Evolutionary conservation across 2,888 invertebrate genomes (phyloP), one percentile per base, ranked within the genome.

Genomic region (Xylocampa areola): DNA sequence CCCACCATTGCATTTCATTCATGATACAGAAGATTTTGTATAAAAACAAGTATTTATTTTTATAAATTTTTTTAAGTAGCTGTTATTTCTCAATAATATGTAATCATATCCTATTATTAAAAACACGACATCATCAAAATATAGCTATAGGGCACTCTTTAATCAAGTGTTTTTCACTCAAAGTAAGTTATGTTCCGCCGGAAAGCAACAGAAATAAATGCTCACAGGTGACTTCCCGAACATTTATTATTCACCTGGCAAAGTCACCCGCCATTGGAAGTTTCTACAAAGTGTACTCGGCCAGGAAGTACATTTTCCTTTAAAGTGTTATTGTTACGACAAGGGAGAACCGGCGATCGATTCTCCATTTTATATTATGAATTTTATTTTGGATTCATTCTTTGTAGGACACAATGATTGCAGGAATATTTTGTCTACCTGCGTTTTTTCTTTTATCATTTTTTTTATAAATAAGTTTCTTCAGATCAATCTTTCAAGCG

Each of bases 181-280:
- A 44, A 40, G 33, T 23, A 21, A 51, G 29, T 40, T 29, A 68
- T 75, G 67, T 78, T 69, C 65, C 66, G 64, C 59, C 49, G 32
- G 58, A 58, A 62, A 63, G 61, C 57, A 77, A 82, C 78, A 83
- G 77, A 84, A 87, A 85, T 85, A 86, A 85, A 79, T 81, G 80
- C 76, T 55, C 69, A 76, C 74, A 59, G 68, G 81, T 73, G 73
- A 81, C 81, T 84, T 80, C 76, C 77, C 64, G 53, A 72, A 77
- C 85, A 90, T 91, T 89, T 86, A 90, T 90, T 89, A 91, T 90
- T 91, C 87, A 91, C 67, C 73, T 83, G 86, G 84, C 88, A 82
- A 77, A 86, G 86, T 89, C 85, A 85, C 80, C 86, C 84, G 84
- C 87, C 81, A 82, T 85, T 83, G 80, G 79, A 80, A 87, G 81